Conservation (phyloP, 2,113 vertebrate genomes). For the Chaenogobius annularis region DNA sequence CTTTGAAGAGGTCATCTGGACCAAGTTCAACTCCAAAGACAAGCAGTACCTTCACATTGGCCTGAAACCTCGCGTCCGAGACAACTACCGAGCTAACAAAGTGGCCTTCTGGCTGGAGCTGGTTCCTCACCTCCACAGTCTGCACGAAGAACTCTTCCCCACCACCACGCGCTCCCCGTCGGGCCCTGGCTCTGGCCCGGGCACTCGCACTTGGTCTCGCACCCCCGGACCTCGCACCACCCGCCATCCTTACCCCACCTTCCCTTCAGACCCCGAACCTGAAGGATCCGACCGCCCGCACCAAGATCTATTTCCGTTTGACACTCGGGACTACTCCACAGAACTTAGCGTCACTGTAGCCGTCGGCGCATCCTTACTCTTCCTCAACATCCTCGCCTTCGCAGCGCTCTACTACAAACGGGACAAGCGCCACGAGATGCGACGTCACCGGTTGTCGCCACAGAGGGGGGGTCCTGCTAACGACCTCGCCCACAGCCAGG, state of each 20-base stretch:
- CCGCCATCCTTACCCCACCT: conserved; percentile 80
- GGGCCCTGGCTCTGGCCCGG: conserved; percentile 67
- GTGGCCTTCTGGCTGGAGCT: conserved; percentile 94
- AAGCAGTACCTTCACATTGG: conserved; percentile 94
- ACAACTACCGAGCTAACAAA: conserved; percentile 93
- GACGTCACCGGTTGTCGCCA: conserved; percentile 84
- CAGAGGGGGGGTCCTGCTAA: conserved; percentile 81
- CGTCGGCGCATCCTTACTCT: conserved; percentile 88
- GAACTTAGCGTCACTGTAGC: conserved; percentile 91
- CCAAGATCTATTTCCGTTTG: conserved; percentile 81
- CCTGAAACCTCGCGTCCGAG: conserved; percentile 87
- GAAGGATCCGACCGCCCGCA: conserved; percentile 77
- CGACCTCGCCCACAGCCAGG: conserved; percentile 86
- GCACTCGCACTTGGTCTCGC: conserved; percentile 63
- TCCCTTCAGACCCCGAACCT: conserved; percentile 74
- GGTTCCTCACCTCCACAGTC: conserved; percentile 88
- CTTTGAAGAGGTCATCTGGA: conserved; percentile 94
- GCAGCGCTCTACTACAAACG: conserved; percentile 93
- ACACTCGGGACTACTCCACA: conserved; percentile 89
- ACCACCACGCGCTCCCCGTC: conserved; percentile 79
- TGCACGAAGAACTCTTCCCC: conserved; percentile 80
- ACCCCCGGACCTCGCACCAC: conserved; percentile 71
- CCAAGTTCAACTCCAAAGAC: conserved; percentile 94
- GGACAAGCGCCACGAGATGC: conserved; percentile 88
- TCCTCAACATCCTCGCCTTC: conserved; percentile 93